Evolutionary conservation across 2,888 invertebrate genomes (phyloP).

Genomic region (Volucella zonaria): DNA sequence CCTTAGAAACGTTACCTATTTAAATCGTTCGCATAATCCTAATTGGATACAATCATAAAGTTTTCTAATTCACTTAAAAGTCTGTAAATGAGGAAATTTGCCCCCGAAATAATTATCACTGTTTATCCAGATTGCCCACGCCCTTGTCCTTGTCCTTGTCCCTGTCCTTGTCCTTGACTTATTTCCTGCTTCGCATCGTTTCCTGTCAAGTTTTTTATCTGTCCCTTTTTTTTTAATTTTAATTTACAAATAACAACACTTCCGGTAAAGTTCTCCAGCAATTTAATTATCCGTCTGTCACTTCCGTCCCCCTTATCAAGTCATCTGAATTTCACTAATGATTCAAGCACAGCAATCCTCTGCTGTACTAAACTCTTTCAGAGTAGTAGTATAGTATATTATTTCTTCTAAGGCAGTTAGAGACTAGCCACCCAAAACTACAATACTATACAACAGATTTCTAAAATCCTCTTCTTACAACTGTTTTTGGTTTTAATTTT

Average conservation of each 20-base stretch:
- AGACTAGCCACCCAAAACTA: too few species aligned
- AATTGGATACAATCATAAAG: conserved; percentile 59
- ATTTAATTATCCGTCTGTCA: conserved; percentile 37
- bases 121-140: conserved; percentile 50
- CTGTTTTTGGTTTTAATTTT: too few species aligned
- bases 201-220: too few species aligned
- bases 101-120: conserved; percentile 51
- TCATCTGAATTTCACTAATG: neutral
- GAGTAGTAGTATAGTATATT: too few species aligned
- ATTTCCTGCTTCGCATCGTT: conserved; percentile 5
- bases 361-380: neutral
- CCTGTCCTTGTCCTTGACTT: conserved; percentile 28
- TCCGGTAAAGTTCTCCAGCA: conserved; percentile 42
- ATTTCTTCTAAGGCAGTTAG: too few species aligned
- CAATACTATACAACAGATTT: too few species aligned
- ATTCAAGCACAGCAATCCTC: neutral
- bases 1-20: conserved; percentile 32
- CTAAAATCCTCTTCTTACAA: too few species aligned
- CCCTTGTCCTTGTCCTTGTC: conserved; percentile 27
- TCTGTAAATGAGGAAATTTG: conserved; percentile 51
- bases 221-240: neutral
- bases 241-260: conserved; percentile 20
- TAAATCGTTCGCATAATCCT: conserved; percentile 54
- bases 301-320: neutral
- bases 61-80: conserved; percentile 60